Percentiles rank a stretch among this genome's conserved stretches.
phyloP scores from a whole-genome alignment of 1,140 invertebrate genomes.

The Cryptotermes secundus region DNA sequence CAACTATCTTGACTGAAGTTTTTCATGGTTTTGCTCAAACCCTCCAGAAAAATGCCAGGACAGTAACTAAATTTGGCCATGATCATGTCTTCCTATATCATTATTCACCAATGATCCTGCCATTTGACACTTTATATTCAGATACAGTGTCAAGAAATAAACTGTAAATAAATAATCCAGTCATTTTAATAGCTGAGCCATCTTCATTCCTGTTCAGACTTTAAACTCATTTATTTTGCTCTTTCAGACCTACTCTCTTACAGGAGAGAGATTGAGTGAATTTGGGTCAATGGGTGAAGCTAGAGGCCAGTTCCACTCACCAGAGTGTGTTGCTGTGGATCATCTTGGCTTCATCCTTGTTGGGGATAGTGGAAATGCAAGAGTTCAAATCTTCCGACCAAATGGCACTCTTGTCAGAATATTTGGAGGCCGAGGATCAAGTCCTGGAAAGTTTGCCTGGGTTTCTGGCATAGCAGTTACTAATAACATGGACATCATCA shows the following conservation, averaged over 20 bases:
- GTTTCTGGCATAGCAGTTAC: constrained; percentile 68
- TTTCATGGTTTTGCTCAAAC: too few species aligned
- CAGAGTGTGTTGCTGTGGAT: constrained; percentile 69
- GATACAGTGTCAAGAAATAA: too few species aligned
- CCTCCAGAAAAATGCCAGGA: too few species aligned
- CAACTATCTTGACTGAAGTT: too few species aligned
- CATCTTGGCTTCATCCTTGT: constrained; percentile 70
- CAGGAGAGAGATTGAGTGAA: constrained; percentile 48
- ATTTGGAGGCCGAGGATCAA: constrained; percentile 60
- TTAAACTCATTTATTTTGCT: not conserved
- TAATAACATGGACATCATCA: constrained; percentile 63
- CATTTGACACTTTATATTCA: too few species aligned
- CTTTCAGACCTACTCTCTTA: not conserved
- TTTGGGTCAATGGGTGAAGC: constrained; percentile 61
- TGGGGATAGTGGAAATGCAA: constrained; percentile 74
- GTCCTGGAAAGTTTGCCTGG: constrained; percentile 66
- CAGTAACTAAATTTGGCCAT: too few species aligned
- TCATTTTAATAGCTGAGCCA: too few species aligned
- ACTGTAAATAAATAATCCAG: too few species aligned
- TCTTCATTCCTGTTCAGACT: too few species aligned
- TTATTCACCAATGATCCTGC: too few species aligned
- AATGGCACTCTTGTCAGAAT: constrained; percentile 62
- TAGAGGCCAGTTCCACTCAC: constrained; percentile 64
- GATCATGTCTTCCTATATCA: too few species aligned
- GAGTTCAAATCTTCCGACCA: constrained; percentile 71